phyloP scores from a whole-genome alignment of 2,888 invertebrate genomes.

The Eupithecia inturbata region DNA sequence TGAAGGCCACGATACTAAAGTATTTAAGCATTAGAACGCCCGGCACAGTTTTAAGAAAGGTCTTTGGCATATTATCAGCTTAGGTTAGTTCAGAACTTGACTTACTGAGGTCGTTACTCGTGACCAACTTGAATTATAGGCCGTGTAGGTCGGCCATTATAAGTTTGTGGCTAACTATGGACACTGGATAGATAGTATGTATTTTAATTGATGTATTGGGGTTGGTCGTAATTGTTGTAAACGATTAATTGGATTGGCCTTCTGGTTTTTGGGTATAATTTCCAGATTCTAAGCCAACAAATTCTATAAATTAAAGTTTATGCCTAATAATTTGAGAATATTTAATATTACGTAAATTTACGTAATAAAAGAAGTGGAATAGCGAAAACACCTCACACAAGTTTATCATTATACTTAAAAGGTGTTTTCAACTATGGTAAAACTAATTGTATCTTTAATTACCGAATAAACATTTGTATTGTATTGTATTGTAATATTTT shows the following conservation, averaged over 20 bases:
- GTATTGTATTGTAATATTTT: too few species aligned
- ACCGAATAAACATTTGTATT: too few species aligned
- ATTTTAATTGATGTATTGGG: constrained; percentile 13
- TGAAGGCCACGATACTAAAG: constrained; percentile 48
- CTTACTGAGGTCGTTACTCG: constrained; percentile 50
- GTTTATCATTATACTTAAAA: too few species aligned
- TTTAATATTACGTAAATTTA: too few species aligned
- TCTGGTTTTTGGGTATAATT: background rate
- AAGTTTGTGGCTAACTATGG: constrained; percentile 24
- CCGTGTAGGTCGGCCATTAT: constrained; percentile 31
- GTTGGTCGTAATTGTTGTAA: background rate
- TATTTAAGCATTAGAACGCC: constrained; percentile 47
- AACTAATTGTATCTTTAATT: too few species aligned
- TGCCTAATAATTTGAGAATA: too few species aligned
- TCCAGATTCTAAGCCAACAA: background rate
- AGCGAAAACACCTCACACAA: too few species aligned
- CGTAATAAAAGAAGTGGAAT: too few species aligned
- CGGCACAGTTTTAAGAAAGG: constrained; percentile 48
- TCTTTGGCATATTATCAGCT: constrained; percentile 50
- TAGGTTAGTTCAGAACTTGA: constrained; percentile 42
- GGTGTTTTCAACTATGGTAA: too few species aligned
- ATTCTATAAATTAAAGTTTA: background rate
- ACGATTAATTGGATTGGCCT: background rate
- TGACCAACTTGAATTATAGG: constrained; percentile 45
- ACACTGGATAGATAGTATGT: background rate